These are phyloP conservation scores for Drosophila suzukii DNA, from an alignment of 1,140 invertebrate genomes.

Conservation along the genomic window DNA sequence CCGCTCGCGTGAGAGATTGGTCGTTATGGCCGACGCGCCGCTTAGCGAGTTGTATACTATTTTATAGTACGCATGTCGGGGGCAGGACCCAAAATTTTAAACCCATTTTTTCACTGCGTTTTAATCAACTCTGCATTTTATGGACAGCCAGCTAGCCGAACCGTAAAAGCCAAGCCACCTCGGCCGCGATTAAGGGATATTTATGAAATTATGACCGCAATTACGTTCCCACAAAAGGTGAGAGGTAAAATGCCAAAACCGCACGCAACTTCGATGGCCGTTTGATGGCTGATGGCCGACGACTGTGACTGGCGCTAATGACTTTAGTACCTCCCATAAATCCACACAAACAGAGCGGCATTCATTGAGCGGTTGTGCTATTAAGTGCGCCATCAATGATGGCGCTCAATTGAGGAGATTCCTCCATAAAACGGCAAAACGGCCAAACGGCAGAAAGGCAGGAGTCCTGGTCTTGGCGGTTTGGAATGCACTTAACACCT, in stretches of 20 bases:
- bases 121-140: constrained; percentile 66
- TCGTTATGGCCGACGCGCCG: constrained; percentile 46
- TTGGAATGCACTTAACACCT: constrained; percentile 72
- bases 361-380: constrained; percentile 66
- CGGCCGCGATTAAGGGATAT: constrained; percentile 60
- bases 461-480: constrained; percentile 47
- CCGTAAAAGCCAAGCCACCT: constrained; percentile 46
- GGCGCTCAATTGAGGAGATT: constrained; percentile 72
- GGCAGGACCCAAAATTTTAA: constrained; percentile 40
- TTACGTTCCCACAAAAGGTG: constrained; percentile 35
- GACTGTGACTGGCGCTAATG: constrained; percentile 73
- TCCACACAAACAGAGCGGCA: constrained; percentile 64
- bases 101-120: constrained; percentile 51
- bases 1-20: constrained; percentile 54
- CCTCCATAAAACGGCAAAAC: constrained; percentile 58
- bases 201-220: constrained; percentile 79
- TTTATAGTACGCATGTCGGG: constrained; percentile 69
- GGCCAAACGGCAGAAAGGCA: constrained; percentile 21
- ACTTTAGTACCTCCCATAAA: constrained; percentile 78
- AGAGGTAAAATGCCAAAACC: constrained; percentile 27
- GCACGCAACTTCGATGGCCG: constrained; percentile 54
- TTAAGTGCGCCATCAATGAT: constrained; percentile 76
- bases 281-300: constrained; percentile 43
- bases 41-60: constrained; percentile 30
- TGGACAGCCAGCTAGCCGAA: constrained; percentile 31